These are phyloP conservation scores for Falco biarmicus DNA, from an alignment of 2,797 vertebrate genomes.

Conservation along the genomic window DNA sequence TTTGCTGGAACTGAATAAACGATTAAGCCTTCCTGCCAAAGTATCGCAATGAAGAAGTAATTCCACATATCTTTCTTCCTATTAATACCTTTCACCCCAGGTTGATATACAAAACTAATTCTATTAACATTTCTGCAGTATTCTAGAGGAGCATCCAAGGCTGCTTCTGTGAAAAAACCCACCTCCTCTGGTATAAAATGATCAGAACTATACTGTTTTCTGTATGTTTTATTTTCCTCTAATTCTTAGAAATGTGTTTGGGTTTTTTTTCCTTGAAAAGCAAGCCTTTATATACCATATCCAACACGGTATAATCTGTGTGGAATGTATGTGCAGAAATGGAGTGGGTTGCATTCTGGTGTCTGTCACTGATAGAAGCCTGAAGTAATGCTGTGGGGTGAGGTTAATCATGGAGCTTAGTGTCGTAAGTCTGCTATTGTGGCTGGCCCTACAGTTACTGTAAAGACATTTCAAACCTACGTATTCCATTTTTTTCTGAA, in stretches of 20 bases:
- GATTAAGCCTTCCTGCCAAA: background rate
- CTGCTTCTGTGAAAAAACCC: background rate
- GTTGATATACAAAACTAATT: background rate
- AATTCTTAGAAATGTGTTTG: background rate
- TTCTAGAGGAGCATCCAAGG: background rate
- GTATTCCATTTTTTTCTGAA: background rate
- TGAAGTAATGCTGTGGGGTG: background rate
- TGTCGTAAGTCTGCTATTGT: background rate
- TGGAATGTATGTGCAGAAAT: constrained; percentile 5
- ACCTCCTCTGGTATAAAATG: background rate
- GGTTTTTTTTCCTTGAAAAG: background rate
- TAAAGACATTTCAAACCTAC: constrained; percentile 31
- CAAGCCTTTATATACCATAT: background rate
- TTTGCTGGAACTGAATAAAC: constrained; percentile 18
- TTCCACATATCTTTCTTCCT: background rate
- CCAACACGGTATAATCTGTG: background rate
- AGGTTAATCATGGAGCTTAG: background rate
- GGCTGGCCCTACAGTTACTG: background rate
- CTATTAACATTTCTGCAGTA: background rate
- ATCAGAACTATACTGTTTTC: background rate
- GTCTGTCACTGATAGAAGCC: background rate
- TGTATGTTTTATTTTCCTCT: background rate
- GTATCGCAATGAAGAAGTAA: background rate
- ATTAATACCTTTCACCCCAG: background rate
- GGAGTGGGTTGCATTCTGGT: background rate